Evolutionary conservation across 2,888 invertebrate genomes (phyloP).

Genomic region (Nysson spinosus): DNA sequence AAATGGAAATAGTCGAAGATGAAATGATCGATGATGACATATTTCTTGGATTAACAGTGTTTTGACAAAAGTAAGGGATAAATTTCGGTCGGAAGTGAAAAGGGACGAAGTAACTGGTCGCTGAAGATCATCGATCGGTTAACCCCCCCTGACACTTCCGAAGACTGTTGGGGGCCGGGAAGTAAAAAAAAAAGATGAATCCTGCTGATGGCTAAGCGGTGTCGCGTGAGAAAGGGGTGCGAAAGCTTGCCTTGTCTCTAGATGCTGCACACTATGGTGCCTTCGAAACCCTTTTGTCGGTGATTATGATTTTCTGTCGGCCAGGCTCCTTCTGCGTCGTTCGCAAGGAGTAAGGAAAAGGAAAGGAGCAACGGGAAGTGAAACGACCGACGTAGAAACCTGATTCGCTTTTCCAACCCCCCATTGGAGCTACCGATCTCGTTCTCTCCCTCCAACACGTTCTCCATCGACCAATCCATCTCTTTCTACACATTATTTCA

Average conservation of each 20-base stretch:
- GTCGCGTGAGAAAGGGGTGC: slow-evolving; percentile 68
- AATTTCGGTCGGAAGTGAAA: neutral
- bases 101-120: neutral
- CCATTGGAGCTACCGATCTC: slow-evolving; percentile 3
- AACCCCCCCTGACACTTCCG: slow-evolving; percentile 20
- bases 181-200: slow-evolving; percentile 48
- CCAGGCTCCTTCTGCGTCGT: slow-evolving; percentile 32
- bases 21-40: no score
- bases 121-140: neutral
- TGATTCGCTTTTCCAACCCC: slow-evolving; percentile 55
- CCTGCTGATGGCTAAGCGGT: slow-evolving; percentile 55
- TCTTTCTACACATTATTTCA: slow-evolving; percentile 1
- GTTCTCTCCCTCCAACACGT: slow-evolving; percentile 2
- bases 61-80: no score
- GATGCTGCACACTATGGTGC: slow-evolving; percentile 43
- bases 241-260: slow-evolving; percentile 46
- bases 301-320: slow-evolving; percentile 61
- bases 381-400: slow-evolving; percentile 30
- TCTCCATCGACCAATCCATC: slow-evolving; percentile 11
- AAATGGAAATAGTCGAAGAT: no score
- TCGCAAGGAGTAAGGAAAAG: slow-evolving; percentile 27
- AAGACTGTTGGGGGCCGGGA: slow-evolving; percentile 28
- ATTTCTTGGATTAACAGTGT: no score
- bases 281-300: slow-evolving; percentile 47
- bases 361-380: slow-evolving; percentile 21